phyloP scores from a whole-genome alignment of 2,888 invertebrate genomes.

The Branchellion lobata region DNA sequence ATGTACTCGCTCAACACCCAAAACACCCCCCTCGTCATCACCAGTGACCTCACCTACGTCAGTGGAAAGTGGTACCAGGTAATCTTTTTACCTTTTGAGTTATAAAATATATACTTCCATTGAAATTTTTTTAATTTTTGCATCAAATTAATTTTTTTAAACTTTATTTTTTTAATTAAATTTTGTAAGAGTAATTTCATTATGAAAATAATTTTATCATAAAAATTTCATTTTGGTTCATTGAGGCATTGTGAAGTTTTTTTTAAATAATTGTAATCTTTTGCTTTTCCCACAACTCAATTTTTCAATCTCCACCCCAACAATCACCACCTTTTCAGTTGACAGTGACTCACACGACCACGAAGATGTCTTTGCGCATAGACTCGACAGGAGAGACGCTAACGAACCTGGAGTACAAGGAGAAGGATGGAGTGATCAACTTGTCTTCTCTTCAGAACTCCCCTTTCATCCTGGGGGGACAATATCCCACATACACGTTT shows the following conservation, averaged over 20 bases:
- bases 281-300: no score
- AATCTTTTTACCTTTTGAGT: neutral
- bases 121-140: neutral
- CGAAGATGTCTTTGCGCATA: constrained; percentile 45
- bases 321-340: constrained; percentile 47
- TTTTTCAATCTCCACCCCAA: no score
- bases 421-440: constrained; percentile 7
- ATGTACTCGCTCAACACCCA: constrained; percentile 43
- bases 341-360: constrained; percentile 48
- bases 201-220: no score
- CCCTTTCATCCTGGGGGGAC: constrained; percentile 49
- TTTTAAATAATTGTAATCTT: no score
- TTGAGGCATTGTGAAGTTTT: no score
- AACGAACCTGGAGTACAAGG: constrained; percentile 38
- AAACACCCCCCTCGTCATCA: neutral
- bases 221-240: no score
- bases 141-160: neutral
- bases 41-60: constrained; percentile 47
- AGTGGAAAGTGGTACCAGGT: constrained; percentile 53
- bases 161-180: no score
- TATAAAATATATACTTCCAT: neutral
- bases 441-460: constrained; percentile 39
- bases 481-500: constrained; percentile 47
- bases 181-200: no score
- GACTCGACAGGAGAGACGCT: constrained; percentile 8